Evolutionary conservation across 1,140 invertebrate genomes (phyloP).

Genomic region (Schmidtea mediterranea): DNA sequence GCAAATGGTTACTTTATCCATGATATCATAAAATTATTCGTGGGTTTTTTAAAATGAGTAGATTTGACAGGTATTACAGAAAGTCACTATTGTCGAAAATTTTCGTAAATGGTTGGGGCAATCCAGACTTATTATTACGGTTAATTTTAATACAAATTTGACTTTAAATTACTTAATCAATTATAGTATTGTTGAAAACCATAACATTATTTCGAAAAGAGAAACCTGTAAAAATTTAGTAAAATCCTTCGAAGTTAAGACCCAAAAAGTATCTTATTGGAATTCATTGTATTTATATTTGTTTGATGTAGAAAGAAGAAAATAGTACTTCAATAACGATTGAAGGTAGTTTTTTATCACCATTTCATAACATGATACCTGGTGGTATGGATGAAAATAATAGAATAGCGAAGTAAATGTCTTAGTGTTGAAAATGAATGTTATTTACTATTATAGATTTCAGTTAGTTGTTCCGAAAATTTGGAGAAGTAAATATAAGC

Average conservation of each 20-base stretch:
- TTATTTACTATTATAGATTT: slow-evolving; percentile 19
- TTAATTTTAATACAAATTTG: not conserved
- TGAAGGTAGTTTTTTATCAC: not conserved
- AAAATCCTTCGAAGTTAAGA: too few species aligned
- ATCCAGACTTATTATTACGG: not conserved
- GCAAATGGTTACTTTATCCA: too few species aligned
- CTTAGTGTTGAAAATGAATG: not conserved
- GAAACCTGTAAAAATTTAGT: too few species aligned
- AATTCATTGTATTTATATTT: too few species aligned
- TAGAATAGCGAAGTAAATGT: not conserved
- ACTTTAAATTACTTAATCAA: too few species aligned
- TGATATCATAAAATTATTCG: too few species aligned
- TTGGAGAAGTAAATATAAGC: slow-evolving; percentile 43
- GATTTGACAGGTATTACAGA: too few species aligned
- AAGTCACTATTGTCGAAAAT: too few species aligned
- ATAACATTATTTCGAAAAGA: too few species aligned
- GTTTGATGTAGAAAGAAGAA: not conserved
- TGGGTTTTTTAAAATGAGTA: too few species aligned
- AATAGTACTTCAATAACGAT: not conserved
- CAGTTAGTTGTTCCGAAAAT: slow-evolving; percentile 46
- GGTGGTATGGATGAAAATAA: not conserved
- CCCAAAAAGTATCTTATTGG: too few species aligned
- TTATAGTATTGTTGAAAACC: too few species aligned
- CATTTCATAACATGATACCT: not conserved
- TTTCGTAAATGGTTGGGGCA: not conserved